Evolutionary conservation across 2,888 invertebrate genomes (phyloP).

Genomic region (Iselma pallidipennis): DNA sequence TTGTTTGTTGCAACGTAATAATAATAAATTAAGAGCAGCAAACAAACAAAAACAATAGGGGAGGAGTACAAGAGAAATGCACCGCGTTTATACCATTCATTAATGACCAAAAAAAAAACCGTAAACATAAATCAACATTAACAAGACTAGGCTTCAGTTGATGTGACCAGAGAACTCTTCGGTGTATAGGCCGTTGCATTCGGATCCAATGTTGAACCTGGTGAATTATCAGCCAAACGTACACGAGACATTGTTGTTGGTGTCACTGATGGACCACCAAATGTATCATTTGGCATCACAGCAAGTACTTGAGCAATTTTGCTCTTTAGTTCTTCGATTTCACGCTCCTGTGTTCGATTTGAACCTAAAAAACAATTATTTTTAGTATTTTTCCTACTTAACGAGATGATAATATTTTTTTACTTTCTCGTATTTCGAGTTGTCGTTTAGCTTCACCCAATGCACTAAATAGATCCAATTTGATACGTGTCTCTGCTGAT

Average conservation of each 20-base stretch:
- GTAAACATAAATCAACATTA: neutral
- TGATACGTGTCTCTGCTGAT: constrained; percentile 95
- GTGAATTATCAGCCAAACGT: constrained; percentile 59
- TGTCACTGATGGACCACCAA: constrained; percentile 57
- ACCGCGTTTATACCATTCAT: neutral
- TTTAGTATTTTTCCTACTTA: neutral
- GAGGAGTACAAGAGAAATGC: neutral
- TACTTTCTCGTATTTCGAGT: constrained; percentile 84
- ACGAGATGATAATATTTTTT: constrained; percentile 46
- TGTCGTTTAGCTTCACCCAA: constrained; percentile 93
- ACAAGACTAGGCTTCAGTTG: constrained; percentile 60
- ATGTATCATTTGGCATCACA: constrained; percentile 80
- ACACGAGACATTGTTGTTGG: constrained; percentile 60
- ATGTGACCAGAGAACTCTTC: constrained; percentile 66
- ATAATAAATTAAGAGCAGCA: neutral
- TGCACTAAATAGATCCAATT: constrained; percentile 96
- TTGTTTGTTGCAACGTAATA: too few species aligned
- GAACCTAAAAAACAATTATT: constrained; percentile 63
- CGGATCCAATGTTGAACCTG: constrained; percentile 72
- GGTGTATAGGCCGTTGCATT: constrained; percentile 92
- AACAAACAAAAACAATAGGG: neutral
- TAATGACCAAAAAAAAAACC: neutral
- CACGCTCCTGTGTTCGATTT: constrained; percentile 84
- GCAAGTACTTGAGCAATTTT: constrained; percentile 93
- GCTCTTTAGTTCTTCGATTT: constrained; percentile 86